A percentile compares a stretch with the other conserved stretches of the same genome.
Conservation (phyloP, 2,113 vertebrate genomes). For the Pelodiscus sinensis region DNA sequence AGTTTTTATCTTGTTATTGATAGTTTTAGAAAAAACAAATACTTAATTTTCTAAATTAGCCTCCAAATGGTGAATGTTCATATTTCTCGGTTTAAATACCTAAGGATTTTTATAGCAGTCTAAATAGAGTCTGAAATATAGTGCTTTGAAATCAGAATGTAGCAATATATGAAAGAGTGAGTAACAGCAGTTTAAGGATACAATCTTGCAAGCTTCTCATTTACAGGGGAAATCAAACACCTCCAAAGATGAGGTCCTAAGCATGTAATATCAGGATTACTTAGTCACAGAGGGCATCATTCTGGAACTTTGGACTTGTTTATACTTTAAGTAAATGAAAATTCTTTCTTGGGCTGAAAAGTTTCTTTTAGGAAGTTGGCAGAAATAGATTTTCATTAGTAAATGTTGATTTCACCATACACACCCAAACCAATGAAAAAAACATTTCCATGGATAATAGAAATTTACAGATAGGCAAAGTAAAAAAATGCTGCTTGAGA, state of each 20-base stretch:
- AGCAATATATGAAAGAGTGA: neutral
- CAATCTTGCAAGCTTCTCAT: neutral
- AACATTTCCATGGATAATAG: neutral
- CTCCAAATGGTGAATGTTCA: neutral
- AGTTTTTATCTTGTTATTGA: neutral
- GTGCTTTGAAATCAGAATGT: neutral
- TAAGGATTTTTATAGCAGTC: neutral
- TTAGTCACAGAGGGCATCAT: neutral
- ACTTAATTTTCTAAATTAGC: neutral
- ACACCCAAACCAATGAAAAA: neutral
- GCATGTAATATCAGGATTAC: neutral
- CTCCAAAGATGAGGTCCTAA: neutral
- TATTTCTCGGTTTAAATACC: neutral
- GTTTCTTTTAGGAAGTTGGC: neutral
- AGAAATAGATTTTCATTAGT: neutral
- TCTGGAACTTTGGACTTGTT: neutral
- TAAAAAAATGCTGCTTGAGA: neutral
- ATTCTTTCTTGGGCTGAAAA: neutral
- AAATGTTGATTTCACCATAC: neutral
- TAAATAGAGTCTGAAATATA: neutral
- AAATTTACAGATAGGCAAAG: neutral
- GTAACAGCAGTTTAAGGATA: neutral
- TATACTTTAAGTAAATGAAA: neutral
- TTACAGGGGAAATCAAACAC: fast-evolving
- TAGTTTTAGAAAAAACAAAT: neutral